Evolutionary conservation across 1,140 invertebrate genomes (phyloP).

Genomic region (Trichoplusia ni): DNA sequence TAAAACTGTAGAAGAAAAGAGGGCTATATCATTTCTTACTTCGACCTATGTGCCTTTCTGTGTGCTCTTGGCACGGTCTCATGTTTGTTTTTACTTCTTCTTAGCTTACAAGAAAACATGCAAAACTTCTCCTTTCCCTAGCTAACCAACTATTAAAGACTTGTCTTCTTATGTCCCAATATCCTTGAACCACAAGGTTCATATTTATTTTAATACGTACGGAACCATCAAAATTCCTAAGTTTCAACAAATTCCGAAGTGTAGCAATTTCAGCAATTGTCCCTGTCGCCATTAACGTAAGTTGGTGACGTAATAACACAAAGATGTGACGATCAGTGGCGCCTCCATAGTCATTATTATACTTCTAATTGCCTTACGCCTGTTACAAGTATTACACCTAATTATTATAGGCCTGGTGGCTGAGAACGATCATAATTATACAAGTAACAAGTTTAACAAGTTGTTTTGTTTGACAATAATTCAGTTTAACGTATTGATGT

Average conservation of each 20-base stretch:
- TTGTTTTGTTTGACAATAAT: conserved; percentile 7
- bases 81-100: too few relatives aligned
- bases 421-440: not conserved
- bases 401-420: conserved; percentile 16
- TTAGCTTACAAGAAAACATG: too few relatives aligned
- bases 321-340: conserved; percentile 1
- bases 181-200: too few relatives aligned
- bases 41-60: too few relatives aligned
- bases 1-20: too few relatives aligned
- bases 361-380: conserved; percentile 17
- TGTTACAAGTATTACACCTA: conserved; percentile 13
- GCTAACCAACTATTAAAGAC: too few relatives aligned
- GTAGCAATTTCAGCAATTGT: conserved; percentile 18
- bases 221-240: not conserved
- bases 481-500: too few relatives aligned
- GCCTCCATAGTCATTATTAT: conserved; percentile 14
- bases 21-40: too few relatives aligned
- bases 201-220: not conserved
- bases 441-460: not conserved
- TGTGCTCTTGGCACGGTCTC: too few relatives aligned
- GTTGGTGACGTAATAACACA: conserved; percentile 13
- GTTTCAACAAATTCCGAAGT: not conserved
- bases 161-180: too few relatives aligned
- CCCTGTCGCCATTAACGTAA: not conserved
- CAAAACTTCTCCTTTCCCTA: too few relatives aligned